phyloP scores from a whole-genome alignment of 2,888 invertebrate species.

The Amiota communis region DNA sequence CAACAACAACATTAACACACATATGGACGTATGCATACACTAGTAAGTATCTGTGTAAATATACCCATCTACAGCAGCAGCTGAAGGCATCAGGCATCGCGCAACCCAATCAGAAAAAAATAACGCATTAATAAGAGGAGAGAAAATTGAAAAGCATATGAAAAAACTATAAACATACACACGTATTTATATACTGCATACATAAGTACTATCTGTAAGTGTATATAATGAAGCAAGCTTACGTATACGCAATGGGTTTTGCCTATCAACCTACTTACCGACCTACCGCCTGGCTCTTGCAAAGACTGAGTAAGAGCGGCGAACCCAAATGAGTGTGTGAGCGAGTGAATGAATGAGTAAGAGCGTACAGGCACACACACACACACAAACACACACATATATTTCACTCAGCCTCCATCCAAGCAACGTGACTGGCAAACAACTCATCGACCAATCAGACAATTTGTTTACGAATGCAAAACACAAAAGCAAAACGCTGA shows the following conservation, averaged over 20 bases:
- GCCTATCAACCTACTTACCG: no score
- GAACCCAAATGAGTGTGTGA: background rate
- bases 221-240: constrained; percentile 3
- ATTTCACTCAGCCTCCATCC: constrained; percentile 33
- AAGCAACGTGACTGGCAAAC: constrained; percentile 10
- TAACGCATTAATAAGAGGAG: constrained; percentile 65
- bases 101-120: constrained; percentile 65
- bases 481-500: constrained; percentile 51
- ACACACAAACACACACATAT: constrained; percentile 21
- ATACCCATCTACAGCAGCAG: background rate
- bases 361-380: constrained; percentile 33
- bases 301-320: no score
- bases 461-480: constrained; percentile 71
- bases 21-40: constrained; percentile 28
- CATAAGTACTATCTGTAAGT: no score
- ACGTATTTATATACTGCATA: constrained; percentile 28
- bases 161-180: constrained; percentile 60
- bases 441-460: constrained; percentile 64
- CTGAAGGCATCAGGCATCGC: constrained; percentile 43
- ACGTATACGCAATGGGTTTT: constrained; percentile 18
- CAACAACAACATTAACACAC: constrained; percentile 6
- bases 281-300: no score
- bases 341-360: constrained; percentile 6
- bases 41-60: constrained; percentile 31
- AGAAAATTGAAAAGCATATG: constrained; percentile 43